These are phyloP conservation scores for Schizothorax lantsangensis DNA, from an alignment of 2,797 vertebrate species.

Conservation along the genomic window DNA sequence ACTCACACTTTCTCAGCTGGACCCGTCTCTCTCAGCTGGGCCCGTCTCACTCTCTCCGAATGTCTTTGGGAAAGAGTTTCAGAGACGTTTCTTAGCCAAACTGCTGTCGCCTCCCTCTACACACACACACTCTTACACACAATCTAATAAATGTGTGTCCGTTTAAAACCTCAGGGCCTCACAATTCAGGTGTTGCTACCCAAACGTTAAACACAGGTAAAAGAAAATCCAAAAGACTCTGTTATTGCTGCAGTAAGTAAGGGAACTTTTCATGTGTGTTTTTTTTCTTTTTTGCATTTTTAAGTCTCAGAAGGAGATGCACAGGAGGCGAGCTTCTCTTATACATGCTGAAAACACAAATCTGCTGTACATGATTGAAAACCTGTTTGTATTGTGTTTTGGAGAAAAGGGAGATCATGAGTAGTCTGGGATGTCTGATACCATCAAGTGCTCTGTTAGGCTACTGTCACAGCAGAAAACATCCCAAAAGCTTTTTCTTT, in stretches of 20 bases:
- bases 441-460: conserved; percentile 40
- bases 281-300: background rate
- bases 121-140: conserved; percentile 53
- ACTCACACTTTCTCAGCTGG: conserved; percentile 47
- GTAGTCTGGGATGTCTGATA: conserved; percentile 28
- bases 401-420: conserved; percentile 37
- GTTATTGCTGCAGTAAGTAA: conserved; percentile 60
- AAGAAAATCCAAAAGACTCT: conserved; percentile 60
- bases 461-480: conserved; percentile 28
- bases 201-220: conserved; percentile 60
- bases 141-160: conserved; percentile 60
- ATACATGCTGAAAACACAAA: conserved; percentile 39
- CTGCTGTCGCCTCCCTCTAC: conserved; percentile 55
- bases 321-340: conserved; percentile 25
- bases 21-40: conserved; percentile 46
- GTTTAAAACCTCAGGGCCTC: conserved; percentile 79
- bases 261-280: conserved; percentile 53
- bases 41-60: conserved; percentile 18
- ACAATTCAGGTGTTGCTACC: conserved; percentile 76
- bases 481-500: conserved; percentile 6
- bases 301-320: conserved; percentile 13
- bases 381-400: conserved; percentile 32
- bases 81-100: conserved; percentile 33
- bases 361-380: conserved; percentile 38
- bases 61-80: conserved; percentile 15